Percentiles rank a stretch among this genome's conserved stretches.
Conservation (phyloP, 1,140 invertebrate genomes). For the Hylaeus anthracinus region DNA sequence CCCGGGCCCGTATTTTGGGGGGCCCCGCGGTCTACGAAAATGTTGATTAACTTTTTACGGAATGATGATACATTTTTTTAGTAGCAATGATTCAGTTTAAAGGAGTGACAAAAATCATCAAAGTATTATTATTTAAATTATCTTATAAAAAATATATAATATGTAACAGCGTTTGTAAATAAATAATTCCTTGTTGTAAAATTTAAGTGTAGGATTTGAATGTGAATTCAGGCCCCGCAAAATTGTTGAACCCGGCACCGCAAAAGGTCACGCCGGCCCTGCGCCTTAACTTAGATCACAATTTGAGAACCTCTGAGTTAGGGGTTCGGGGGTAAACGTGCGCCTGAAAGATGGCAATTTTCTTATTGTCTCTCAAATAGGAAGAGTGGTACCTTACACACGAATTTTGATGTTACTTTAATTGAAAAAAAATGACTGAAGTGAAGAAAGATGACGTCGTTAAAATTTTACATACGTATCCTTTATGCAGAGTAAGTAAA, state of each 20-base stretch:
- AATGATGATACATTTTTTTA: too few species aligned
- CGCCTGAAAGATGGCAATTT: constrained; percentile 63
- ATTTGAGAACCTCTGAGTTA: constrained; percentile 31
- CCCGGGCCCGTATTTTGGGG: too few species aligned
- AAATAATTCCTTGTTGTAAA: background rate
- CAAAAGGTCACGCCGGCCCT: too few species aligned
- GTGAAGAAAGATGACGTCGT: constrained; percentile 77
- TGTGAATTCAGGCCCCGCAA: background rate
- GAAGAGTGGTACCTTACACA: constrained; percentile 20
- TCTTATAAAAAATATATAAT: background rate
- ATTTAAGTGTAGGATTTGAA: background rate
- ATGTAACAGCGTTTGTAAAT: background rate
- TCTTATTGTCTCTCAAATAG: constrained; percentile 12
- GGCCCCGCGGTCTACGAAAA: too few species aligned
- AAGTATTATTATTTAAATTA: too few species aligned
- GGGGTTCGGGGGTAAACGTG: constrained; percentile 30
- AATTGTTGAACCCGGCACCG: background rate
- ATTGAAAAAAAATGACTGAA: constrained; percentile 73
- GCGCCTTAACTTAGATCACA: background rate
- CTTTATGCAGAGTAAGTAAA: constrained; percentile 76
- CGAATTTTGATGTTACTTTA: constrained; percentile 35
- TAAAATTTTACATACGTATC: constrained; percentile 78
- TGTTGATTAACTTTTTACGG: too few species aligned
- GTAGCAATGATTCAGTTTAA: too few species aligned
- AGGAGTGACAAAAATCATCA: too few species aligned